Conservation (phyloP, 2,797 vertebrate genomes). For the Lates japonicus region DNA sequence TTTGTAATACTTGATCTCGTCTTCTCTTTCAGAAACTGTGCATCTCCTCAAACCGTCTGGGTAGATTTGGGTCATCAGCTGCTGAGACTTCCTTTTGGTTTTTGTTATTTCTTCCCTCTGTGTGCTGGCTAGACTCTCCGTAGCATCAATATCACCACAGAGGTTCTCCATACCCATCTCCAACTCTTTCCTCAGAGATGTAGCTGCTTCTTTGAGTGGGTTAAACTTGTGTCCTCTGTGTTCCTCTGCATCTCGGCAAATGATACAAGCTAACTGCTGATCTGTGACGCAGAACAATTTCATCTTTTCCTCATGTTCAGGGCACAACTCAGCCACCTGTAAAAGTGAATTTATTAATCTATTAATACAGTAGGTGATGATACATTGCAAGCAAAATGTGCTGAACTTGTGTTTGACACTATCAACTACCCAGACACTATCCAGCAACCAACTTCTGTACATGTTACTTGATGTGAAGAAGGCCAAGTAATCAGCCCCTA, state of each 20-base stretch:
- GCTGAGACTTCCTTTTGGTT: slow-evolving; percentile 50
- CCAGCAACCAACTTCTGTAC: too few relatives aligned
- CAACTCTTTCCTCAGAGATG: slow-evolving; percentile 57
- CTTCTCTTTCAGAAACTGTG: slow-evolving; percentile 50
- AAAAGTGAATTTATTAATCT: not conserved
- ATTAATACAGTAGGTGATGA: too few relatives aligned
- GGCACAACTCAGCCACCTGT: slow-evolving; percentile 54
- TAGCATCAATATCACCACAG: slow-evolving; percentile 33
- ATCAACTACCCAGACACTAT: too few relatives aligned
- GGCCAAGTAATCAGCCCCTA: too few relatives aligned
- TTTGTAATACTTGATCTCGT: slow-evolving; percentile 41
- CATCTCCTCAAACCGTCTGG: slow-evolving; percentile 54
- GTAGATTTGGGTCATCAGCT: slow-evolving; percentile 43
- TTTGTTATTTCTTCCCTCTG: slow-evolving; percentile 68
- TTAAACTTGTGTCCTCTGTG: slow-evolving; percentile 77
- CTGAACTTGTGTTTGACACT: too few relatives aligned
- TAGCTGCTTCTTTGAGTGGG: slow-evolving; percentile 74
- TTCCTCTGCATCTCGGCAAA: slow-evolving; percentile 70
- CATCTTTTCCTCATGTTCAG: slow-evolving; percentile 78
- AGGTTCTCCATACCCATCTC: slow-evolving; percentile 43
- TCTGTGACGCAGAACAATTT: slow-evolving; percentile 82
- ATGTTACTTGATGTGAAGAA: too few relatives aligned
- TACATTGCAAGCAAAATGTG: too few relatives aligned
- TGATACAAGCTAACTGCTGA: slow-evolving; percentile 71
- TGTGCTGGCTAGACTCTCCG: slow-evolving; percentile 39